A percentile compares a stretch with the other conserved stretches of the same genome.
These are phyloP conservation scores for Danaus chrysippus DNA, from an alignment of 2,888 invertebrate genomes.

Conservation along the genomic window DNA sequence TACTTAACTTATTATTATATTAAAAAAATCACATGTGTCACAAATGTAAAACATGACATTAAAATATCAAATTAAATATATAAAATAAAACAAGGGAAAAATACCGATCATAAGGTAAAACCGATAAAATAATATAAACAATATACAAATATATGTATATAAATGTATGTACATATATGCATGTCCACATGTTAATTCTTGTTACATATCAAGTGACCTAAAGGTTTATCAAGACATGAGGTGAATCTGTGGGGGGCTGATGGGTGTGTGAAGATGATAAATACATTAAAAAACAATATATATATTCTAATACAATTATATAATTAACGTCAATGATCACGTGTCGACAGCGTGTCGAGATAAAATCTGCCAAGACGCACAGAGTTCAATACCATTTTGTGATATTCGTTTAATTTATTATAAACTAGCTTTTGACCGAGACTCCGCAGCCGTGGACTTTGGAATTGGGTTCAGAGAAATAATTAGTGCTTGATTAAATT, in stretches of 20 bases:
- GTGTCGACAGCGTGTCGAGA: too few species aligned
- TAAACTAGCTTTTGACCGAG: too few species aligned
- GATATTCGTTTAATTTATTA: too few species aligned
- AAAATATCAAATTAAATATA: neutral
- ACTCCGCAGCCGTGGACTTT: too few species aligned
- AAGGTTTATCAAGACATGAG: conserved; percentile 61
- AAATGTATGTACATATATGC: conserved; percentile 19
- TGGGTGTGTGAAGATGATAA: conserved; percentile 16
- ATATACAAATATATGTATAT: neutral
- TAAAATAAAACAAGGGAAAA: neutral
- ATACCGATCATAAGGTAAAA: neutral
- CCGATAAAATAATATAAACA: neutral
- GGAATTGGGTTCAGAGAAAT: too few species aligned
- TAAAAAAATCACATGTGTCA: neutral
- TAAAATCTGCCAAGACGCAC: too few species aligned
- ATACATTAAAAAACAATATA: conserved; percentile 13
- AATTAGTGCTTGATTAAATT: too few species aligned
- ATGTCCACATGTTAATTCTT: conserved; percentile 48
- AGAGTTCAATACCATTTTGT: too few species aligned
- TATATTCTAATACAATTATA: too few species aligned
- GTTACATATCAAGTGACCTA: conserved; percentile 51
- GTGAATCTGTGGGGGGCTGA: conserved; percentile 68
- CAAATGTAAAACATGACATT: neutral
- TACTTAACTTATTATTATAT: neutral
- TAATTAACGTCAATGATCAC: too few species aligned